Conservation (phyloP, 2,113 vertebrate species). For the Toxostoma redivivum region DNA sequence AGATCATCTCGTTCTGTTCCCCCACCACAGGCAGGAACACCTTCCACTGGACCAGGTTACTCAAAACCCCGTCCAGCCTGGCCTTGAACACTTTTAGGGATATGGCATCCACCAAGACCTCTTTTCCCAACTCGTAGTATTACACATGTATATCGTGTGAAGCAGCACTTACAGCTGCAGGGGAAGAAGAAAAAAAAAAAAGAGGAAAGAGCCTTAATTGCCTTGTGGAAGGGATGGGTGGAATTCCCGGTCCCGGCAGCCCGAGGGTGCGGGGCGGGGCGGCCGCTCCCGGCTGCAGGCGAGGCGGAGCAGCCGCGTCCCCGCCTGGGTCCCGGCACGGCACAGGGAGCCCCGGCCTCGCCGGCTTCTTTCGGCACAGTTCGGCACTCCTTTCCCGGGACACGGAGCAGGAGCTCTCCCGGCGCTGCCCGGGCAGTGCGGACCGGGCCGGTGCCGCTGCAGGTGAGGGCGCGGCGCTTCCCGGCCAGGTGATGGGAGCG, state of each 20-base stretch:
- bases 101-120: background rate
- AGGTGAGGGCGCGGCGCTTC: background rate
- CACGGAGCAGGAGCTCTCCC: background rate
- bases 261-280: background rate
- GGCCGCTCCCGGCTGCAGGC: background rate
- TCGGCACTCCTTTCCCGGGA: too few relatives aligned
- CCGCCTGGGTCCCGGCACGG: background rate
- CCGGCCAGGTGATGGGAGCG: background rate
- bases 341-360: too few relatives aligned
- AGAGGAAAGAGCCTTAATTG: fast-evolving
- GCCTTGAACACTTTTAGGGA: background rate
- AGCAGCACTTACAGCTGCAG: background rate
- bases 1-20: background rate
- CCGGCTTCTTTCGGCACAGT: too few relatives aligned
- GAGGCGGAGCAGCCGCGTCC: background rate
- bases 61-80: background rate
- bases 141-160: fast-evolving
- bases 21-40: too few relatives aligned
- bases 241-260: background rate
- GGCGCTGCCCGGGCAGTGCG: background rate
- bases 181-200: too few relatives aligned
- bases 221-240: background rate
- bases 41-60: too few relatives aligned
- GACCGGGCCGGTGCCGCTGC: background rate
- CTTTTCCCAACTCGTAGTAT: fast-evolving